Evolutionary conservation across 2,113 vertebrate genomes (phyloP), one percentile per base, ranked within the genome.

Genomic region (Sisor rabdophorus): DNA sequence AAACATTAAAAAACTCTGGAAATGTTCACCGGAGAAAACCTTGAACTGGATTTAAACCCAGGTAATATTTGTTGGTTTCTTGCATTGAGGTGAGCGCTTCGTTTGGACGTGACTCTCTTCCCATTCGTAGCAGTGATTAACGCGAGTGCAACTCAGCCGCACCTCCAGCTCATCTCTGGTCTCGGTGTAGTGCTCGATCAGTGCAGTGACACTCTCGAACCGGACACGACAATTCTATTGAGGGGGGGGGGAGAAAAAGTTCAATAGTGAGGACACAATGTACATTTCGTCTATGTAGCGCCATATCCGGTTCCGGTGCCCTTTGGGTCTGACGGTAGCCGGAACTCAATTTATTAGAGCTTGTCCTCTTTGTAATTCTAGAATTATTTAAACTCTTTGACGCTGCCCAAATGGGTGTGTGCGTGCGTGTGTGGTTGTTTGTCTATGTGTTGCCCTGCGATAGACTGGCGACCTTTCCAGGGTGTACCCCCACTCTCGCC

Each of bases 111-210:
- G 69, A 40, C 9, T 13, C 91, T 86, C 91, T 78, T 87, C 92
- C 84, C 93, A 93, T 88, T 98, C 93, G 0, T 97, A 98, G 82
- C 91, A 87, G 32, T 95, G 95, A 87, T 98, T 98, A 36, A 94
- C 81, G 0, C 91, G 90, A 20, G 94, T 93, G 2, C 85, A 88
- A 84, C 82, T 90, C 56, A 98, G 84, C 17, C 77, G 87, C 71
- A 90, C 94, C 79, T 94, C 93, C 83, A 96, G 91, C 81, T 94
- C 91, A 0, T 87, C 89, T 3, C 76, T 84, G 0, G 3, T 61
- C 15, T 88, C 87, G 0, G 92, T 92, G 84, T 95, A 94, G 86
- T 93, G 91, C 30, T 95, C 93, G 50, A 98, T 90, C 82, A 98
- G 87, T 0, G 92, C 91, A 1, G 91, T 90, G 54, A 98, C 26